Evolutionary conservation across 1,140 invertebrate species (phyloP), one percentile per base, ranked within the genome.

Genomic region (Lasioglossum albipes): DNA sequence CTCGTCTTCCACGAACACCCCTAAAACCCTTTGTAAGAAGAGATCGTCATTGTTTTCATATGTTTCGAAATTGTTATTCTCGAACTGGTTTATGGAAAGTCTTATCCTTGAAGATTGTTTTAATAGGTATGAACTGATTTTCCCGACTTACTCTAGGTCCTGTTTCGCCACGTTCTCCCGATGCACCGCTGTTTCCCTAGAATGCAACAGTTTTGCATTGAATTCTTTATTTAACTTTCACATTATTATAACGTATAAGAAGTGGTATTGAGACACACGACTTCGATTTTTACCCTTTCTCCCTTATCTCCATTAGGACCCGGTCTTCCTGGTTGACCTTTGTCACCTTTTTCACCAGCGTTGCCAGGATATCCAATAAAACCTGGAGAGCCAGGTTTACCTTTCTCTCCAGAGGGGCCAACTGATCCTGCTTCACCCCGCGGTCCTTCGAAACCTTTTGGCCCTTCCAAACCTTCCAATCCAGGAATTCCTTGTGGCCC

Each of bases 401-500:
- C 97, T n/a, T 95, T 94, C 90, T 97, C 97, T 62, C 97, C 95
- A 5, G 59, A n/a, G 4, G 41, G 10, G 41, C 88, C 88, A 61
- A 36, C 36, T 16, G 49, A 1, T 12, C 84, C 97, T 75, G 94
- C 94, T 93, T 97, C 91, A 92, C 95, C 96, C 90, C 96, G 93
- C 5, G 96, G 95, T 22, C 97, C 97, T 94, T 97, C 96, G 7
- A 96, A 94, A 66, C 96, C 96, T 94, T 97, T 97, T 75, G 96
- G 95, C 65, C 97, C 97, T 94, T 97, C 97, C 7, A 96, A 96
- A n/a, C 97, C 97, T 94, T 97, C 97, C 36, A 95, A 91, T 0
- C 97, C 97, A 12, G 95, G 91, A 18, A 94, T 92, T 61, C 97
- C 97, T 59, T 93, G 91, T 57, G 95, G 93, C 45, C 97, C 97